Percentiles rank a stretch among this genome's conserved stretches.
These are phyloP conservation scores for Andricus grossulariae DNA, from an alignment of 1,140 invertebrate genomes.

Conservation along the genomic window DNA sequence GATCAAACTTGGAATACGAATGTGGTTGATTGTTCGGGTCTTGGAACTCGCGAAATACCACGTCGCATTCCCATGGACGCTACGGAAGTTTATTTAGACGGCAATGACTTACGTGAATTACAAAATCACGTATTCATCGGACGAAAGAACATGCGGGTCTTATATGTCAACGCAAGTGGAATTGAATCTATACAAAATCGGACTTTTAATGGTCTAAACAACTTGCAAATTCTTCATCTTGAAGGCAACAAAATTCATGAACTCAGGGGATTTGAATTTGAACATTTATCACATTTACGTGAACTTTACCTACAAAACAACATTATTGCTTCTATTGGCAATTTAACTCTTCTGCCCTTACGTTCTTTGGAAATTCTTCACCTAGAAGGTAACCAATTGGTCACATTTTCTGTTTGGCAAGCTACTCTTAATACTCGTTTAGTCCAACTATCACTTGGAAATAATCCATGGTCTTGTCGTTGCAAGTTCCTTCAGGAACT, in stretches of 20 bases:
- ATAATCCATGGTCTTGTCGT: conserved; percentile 92
- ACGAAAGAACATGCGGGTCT: conserved; percentile 89
- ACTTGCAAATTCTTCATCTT: conserved; percentile 88
- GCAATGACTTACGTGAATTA: conserved; percentile 89
- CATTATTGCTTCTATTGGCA: conserved; percentile 85
- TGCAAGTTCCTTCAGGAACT: conserved; percentile 92
- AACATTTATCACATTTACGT: conserved; percentile 86
- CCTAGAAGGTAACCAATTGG: conserved; percentile 89
- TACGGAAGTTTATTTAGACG: conserved; percentile 93
- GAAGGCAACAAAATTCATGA: conserved; percentile 89
- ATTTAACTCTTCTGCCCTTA: conserved; percentile 86
- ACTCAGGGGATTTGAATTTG: conserved; percentile 93
- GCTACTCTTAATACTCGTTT: conserved; percentile 84
- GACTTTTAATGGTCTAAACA: conserved; percentile 92
- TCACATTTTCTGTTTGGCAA: conserved; percentile 90
- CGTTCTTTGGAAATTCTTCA: conserved; percentile 87
- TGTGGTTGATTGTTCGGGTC: conserved; percentile 91
- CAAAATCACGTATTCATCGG: conserved; percentile 94
- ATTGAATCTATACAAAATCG: conserved; percentile 93
- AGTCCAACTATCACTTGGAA: conserved; percentile 83
- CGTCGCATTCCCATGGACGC: conserved; percentile 94
- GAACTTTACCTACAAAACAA: conserved; percentile 94
- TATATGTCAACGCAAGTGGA: conserved; percentile 91
- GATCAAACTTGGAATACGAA: conserved; percentile 95
- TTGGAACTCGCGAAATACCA: conserved; percentile 85